phyloP scores from a whole-genome alignment of 1,140 invertebrate genomes.

The Conopomorpha cramerella region DNA sequence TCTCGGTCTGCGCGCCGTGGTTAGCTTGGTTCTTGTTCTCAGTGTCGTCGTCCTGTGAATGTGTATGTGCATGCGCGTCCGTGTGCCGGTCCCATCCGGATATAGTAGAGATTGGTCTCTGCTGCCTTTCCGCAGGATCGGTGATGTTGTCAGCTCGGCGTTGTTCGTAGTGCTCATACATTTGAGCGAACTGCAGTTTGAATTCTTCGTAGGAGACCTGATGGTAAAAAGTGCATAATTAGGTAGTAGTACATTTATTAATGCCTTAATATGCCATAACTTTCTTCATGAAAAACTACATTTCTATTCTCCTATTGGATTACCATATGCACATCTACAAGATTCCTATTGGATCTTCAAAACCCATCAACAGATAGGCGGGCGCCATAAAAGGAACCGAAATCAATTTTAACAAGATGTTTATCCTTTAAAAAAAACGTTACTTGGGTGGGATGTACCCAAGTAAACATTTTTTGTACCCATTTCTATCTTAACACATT shows the following conservation, averaged over 20 bases:
- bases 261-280: conserved; percentile 2
- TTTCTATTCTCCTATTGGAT: too few species aligned
- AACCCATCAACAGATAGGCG: too few species aligned
- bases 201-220: conserved; percentile 96
- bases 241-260: conserved; percentile 1
- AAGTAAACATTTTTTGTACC: too few species aligned
- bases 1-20: conserved; percentile 59
- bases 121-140: conserved; percentile 88
- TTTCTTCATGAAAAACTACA: too few species aligned
- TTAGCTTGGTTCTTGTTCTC: conserved; percentile 32
- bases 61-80: conserved; percentile 46
- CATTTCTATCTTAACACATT: too few species aligned
- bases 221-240: conserved; percentile 5
- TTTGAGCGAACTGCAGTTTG: conserved; percentile 92
- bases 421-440: too few species aligned
- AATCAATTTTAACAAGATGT: too few species aligned
- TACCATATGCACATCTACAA: too few species aligned
- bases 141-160: conserved; percentile 92
- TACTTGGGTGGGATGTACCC: too few species aligned
- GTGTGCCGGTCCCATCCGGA: conserved; percentile 85
- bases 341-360: too few species aligned
- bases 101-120: conserved; percentile 93
- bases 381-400: too few species aligned
- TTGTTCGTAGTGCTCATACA: conserved; percentile 96
- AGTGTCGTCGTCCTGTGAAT: conserved; percentile 52